Evolutionary conservation across 2,888 invertebrate species (phyloP), one percentile per base, ranked within the genome.

Genomic region (Archaeoteleia sp.): DNA sequence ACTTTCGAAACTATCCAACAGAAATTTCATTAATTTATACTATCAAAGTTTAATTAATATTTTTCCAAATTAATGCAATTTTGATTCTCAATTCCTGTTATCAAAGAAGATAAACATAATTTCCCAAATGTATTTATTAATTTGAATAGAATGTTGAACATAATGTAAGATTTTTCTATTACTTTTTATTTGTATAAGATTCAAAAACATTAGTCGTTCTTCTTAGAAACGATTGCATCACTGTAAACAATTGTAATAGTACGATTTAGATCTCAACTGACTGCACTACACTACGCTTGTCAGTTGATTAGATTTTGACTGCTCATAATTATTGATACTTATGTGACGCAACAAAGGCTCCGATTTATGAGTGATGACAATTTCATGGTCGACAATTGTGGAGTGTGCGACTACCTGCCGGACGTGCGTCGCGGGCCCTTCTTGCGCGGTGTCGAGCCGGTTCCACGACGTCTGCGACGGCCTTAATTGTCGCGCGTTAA

Each of bases 401-500:
- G 20, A 43, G 43, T 9, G 43, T 20, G 2, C 15, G 43, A 13
- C 35, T 55, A 63, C 49, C 49, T 63, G 63, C 34, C 37, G 46
- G 17, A 25, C 32, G 42, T 37, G n/a, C 37, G 9, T 37, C 17
- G 37, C 43, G 43, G 20, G 29, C 42, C 17, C 34, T 70, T 61
- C 55, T 70, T 65, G 46, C 34, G 3, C 35, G 37, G 45, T 9
- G 39, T 25, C 49, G 15, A 61, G 53, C 62, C 58, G 51, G 69
- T 73, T 53, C 63, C 60, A 55, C 46, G 60, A 70, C 57, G 49
- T 37, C 68, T 23, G 60, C 51, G 60, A 69, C 46, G 23, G 51
- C 61, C 68, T 71, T 76, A 76, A 75, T 77, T 71, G 74, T 67
- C 63, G 71, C 66, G 62, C 70, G 60, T 62, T 76, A 75, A 77